Evolutionary conservation across 2,113 vertebrate species (phyloP).

Genomic region (Jacana jacana): DNA sequence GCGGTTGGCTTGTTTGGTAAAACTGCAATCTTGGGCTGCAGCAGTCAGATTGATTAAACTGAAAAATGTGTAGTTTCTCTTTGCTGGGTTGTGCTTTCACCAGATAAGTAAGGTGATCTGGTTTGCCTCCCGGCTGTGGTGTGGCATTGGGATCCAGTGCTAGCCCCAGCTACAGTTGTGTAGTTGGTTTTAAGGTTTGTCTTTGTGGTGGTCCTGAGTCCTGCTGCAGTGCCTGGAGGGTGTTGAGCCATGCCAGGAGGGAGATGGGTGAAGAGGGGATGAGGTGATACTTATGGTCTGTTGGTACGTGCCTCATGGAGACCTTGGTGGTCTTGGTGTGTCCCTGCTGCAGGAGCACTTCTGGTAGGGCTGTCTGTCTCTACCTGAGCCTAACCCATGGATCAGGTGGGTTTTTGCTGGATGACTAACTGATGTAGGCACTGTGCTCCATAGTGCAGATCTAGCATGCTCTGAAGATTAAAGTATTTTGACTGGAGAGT

Average conservation of each 20-base stretch:
- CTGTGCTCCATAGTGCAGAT: not conserved
- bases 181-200: not conserved
- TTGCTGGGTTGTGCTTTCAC: not conserved
- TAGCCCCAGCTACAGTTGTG: not conserved
- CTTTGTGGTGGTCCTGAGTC: not conserved
- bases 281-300: not conserved
- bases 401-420: not conserved
- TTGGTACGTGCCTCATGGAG: not conserved
- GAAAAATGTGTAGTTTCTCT: not conserved
- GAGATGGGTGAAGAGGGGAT: not conserved
- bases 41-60: not conserved
- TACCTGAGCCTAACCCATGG: not conserved
- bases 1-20: not conserved
- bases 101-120: not conserved
- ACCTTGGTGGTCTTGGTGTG: not conserved
- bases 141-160: not conserved
- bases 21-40: not conserved
- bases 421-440: rapidly evolving
- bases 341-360: not conserved
- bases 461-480: not conserved
- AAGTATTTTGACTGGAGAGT: not conserved
- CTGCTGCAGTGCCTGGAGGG: not conserved
- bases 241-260: not conserved
- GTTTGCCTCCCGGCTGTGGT: not conserved
- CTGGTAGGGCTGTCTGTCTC: not conserved